Percentiles rank a stretch among this genome's conserved stretches.
Conservation (phyloP, 2,888 invertebrate species). For the Caenorhabditis imperialis region DNA sequence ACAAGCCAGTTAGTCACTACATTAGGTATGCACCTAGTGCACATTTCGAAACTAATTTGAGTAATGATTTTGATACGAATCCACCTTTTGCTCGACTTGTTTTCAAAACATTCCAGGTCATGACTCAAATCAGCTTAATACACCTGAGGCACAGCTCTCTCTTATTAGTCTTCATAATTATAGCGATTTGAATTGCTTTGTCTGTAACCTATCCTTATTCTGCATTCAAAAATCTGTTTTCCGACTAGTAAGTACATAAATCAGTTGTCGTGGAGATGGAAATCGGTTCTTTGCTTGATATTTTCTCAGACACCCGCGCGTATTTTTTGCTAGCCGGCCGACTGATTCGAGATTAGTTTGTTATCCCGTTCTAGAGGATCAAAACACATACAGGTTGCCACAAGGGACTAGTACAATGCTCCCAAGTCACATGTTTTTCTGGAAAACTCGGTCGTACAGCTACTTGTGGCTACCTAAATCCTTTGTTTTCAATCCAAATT, state of each 20-base stretch:
- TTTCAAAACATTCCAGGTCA: no score
- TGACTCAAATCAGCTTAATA: no score
- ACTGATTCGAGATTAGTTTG: slow-evolving; percentile 43
- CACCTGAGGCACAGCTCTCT: no score
- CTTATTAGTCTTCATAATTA: no score
- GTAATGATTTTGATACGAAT: no score
- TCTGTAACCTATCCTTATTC: no score
- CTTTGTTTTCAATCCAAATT: neutral
- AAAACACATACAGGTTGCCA: slow-evolving; percentile 31
- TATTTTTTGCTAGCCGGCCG: slow-evolving; percentile 41
- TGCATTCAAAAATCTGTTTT: slow-evolving; percentile 29
- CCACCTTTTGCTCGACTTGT: no score
- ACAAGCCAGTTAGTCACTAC: slow-evolving; percentile 2
- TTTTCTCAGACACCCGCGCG: slow-evolving; percentile 30
- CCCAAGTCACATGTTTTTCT: neutral
- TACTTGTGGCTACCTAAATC: slow-evolving; percentile 1
- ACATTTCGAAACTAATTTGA: neutral
- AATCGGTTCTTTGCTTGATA: slow-evolving; percentile 6
- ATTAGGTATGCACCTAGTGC: no score
- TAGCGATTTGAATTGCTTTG: no score
- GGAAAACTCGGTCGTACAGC: neutral
- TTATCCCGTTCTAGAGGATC: slow-evolving; percentile 36
- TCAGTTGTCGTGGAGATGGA: neutral
- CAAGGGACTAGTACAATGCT: slow-evolving; percentile 18
- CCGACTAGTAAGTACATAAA: slow-evolving; percentile 24